Conservation (phyloP, 2,888 invertebrate species). For the Pyrgus malvae region DNA sequence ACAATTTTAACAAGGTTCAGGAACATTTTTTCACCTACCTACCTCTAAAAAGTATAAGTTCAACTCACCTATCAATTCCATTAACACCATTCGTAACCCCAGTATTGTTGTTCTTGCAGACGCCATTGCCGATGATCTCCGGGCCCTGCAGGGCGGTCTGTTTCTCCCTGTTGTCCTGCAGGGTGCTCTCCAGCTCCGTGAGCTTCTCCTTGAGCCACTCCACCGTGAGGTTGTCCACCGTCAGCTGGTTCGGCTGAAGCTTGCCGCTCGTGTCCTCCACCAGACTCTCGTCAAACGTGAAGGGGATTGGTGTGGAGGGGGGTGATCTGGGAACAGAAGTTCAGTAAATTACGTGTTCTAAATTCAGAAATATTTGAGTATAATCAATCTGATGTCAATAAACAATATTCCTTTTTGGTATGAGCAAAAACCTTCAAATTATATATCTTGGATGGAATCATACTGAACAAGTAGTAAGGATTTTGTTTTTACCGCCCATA, state of each 20-base stretch:
- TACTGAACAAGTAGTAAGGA: too few species aligned
- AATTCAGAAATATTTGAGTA: too few species aligned
- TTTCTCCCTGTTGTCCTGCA: constrained; percentile 90
- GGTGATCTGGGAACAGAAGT: constrained; percentile 88
- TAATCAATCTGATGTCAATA: too few species aligned
- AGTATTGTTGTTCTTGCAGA: constrained; percentile 73
- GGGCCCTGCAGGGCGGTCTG: constrained; percentile 82
- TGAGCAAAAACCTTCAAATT: too few species aligned
- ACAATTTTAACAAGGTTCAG: too few species aligned
- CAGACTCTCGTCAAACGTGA: constrained; percentile 93
- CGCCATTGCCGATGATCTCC: constrained; percentile 75
- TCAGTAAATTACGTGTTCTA: too few species aligned
- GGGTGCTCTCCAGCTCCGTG: constrained; percentile 88
- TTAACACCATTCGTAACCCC: constrained; percentile 79
- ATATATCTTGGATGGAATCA: too few species aligned
- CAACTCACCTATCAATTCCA: constrained; percentile 71
- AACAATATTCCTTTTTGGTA: too few species aligned
- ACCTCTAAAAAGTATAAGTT: not conserved
- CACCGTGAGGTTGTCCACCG: constrained; percentile 95
- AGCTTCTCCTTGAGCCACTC: constrained; percentile 93
- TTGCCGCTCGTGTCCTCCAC: constrained; percentile 95
- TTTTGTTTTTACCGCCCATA: too few species aligned
- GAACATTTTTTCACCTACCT: not conserved
- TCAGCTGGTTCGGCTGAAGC: constrained; percentile 91
- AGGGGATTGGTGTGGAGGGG: constrained; percentile 88